Conservation (phyloP, 2,113 vertebrate species). For the Phaethornis superciliosus region DNA sequence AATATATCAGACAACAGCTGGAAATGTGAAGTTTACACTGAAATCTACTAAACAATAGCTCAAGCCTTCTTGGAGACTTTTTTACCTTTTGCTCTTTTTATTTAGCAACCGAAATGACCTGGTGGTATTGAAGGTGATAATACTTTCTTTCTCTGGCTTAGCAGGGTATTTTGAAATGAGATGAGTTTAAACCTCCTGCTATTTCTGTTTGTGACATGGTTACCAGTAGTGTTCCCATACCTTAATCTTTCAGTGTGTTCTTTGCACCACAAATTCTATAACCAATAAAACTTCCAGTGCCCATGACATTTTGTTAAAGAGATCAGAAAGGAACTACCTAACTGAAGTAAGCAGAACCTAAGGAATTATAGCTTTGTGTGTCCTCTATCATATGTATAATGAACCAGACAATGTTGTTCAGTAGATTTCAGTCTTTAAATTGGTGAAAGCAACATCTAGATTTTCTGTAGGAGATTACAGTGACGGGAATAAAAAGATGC, state of each 20-base stretch:
- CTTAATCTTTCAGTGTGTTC: neutral
- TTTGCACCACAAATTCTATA: neutral
- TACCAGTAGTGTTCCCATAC: neutral
- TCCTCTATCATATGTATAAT: neutral
- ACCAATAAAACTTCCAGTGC: fast-evolving
- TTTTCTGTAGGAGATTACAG: neutral
- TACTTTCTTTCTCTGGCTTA: neutral
- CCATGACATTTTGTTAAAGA: neutral
- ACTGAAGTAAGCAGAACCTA: neutral
- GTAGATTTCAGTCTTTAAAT: neutral
- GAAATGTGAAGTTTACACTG: neutral
- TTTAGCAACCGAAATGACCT: neutral
- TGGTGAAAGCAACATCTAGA: neutral
- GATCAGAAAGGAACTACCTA: neutral
- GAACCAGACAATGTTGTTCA: neutral
- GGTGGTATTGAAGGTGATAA: neutral
- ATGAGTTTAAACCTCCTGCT: neutral
- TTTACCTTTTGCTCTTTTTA: neutral
- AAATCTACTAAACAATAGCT: neutral
- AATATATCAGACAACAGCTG: neutral
- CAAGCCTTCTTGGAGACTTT: neutral
- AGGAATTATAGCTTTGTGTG: neutral
- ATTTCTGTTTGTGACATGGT: neutral
- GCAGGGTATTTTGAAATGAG: neutral
- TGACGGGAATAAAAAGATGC: neutral